Conservation (phyloP, 64 coral and sea anemone species). For the Montipora efflorescens region DNA sequence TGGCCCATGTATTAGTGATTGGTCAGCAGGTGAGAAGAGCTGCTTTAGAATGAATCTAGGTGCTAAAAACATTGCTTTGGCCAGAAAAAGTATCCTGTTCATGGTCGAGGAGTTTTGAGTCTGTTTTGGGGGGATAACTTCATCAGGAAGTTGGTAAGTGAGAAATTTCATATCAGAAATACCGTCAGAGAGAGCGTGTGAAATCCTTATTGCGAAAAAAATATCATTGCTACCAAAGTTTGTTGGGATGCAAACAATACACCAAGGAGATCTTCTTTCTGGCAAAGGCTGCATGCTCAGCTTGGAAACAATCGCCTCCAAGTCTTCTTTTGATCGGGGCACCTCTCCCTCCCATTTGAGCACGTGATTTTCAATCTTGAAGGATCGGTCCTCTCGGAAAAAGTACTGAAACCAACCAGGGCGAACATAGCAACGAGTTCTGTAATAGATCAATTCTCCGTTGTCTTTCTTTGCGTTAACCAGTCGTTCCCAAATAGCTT, state of each 20-base stretch:
- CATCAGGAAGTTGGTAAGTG: constrained; percentile 63
- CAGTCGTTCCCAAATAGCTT: constrained; percentile 62
- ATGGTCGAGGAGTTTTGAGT: constrained; percentile 64
- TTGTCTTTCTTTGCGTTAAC: constrained; percentile 48
- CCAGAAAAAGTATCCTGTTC: constrained; percentile 24
- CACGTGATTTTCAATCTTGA: constrained; percentile 88
- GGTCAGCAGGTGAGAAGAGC: constrained; percentile 32
- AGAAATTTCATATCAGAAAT: constrained; percentile 79
- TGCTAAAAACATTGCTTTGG: constrained; percentile 71
- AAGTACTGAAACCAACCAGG: constrained; percentile 96
- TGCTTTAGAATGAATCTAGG: constrained; percentile 35
- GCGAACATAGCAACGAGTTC: constrained; percentile 58
- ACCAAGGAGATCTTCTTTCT: constrained; percentile 68
- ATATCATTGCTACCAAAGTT: constrained; percentile 69
- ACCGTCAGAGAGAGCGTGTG: constrained; percentile 89
- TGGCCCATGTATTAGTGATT: constrained; percentile 83
- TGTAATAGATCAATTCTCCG: constrained; percentile 67
- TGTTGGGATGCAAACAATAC: constrained; percentile 77
- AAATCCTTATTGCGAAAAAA: constrained; percentile 53
- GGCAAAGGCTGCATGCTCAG: constrained; percentile 62
- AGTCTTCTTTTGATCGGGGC: constrained; percentile 82
- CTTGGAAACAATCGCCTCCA: constrained; percentile 73
- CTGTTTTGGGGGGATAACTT: constrained; percentile 53
- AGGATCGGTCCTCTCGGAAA: constrained; percentile 80
- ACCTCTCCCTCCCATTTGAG: constrained; percentile 70